Evolutionary conservation across 2,113 vertebrate species (phyloP).

Genomic region (Pollachius pollachius): DNA sequence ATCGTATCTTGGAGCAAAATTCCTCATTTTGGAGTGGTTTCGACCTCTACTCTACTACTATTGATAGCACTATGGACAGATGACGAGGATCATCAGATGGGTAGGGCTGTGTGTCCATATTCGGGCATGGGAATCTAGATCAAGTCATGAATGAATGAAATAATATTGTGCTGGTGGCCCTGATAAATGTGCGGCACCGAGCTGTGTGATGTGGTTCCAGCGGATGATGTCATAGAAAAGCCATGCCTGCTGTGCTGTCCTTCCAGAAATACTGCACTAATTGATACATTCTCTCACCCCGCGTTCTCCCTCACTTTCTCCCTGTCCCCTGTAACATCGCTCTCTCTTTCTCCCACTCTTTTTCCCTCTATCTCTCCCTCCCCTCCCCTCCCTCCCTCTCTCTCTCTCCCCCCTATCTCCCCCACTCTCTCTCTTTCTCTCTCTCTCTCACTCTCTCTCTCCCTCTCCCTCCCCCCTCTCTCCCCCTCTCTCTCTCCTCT

Average conservation of each 20-base stretch:
- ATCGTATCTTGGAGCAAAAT: no score
- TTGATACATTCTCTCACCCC: constrained; percentile 42
- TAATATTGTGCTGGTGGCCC: constrained; percentile 34
- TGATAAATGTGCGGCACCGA: constrained; percentile 51
- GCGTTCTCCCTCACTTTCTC: constrained; percentile 38
- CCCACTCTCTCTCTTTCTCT: constrained; percentile 37
- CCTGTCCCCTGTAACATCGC: constrained; percentile 15
- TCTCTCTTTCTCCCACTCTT: no score
- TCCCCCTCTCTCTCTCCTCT: constrained; percentile 27
- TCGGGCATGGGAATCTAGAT: constrained; percentile 42
- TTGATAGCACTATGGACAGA: no score
- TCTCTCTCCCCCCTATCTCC: constrained; percentile 3
- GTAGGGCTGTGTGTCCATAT: not conserved
- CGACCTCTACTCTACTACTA: no score
- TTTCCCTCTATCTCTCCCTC: no score
- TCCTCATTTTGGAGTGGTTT: no score
- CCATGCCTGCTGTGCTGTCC: constrained; percentile 49
- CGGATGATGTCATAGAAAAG: constrained; percentile 67
- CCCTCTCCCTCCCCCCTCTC: constrained; percentile 21
- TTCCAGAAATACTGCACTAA: constrained; percentile 64
- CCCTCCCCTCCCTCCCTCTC: constrained; percentile 15
- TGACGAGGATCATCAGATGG: no score
- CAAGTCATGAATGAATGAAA: constrained; percentile 44
- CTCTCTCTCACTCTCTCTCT: constrained; percentile 4
- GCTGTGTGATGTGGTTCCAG: constrained; percentile 59